A percentile compares a stretch with the other conserved stretches of the same genome.
Conservation (phyloP, 2,888 invertebrate species). For the Pachliopta kotzebuea region DNA sequence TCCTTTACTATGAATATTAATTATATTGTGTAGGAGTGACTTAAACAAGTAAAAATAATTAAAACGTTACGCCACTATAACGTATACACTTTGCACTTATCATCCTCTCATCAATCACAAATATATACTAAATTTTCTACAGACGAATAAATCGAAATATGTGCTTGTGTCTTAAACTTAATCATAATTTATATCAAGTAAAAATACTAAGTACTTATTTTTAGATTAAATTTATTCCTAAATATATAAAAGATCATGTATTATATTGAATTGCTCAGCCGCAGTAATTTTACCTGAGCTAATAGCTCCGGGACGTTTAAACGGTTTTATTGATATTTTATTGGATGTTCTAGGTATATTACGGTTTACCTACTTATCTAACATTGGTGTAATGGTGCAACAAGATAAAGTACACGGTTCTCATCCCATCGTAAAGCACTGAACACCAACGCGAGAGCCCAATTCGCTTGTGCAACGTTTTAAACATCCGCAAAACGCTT, state of each 20-base stretch:
- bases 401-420: conserved; percentile 40
- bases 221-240: too few relatives aligned
- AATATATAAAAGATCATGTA: too few relatives aligned
- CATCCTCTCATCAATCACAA: too few relatives aligned
- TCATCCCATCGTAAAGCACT: conserved; percentile 56
- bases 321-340: too few relatives aligned
- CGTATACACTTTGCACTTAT: neutral
- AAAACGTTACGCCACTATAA: conserved; percentile 6
- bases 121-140: neutral
- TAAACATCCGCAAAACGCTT: conserved; percentile 80
- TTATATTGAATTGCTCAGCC: too few relatives aligned
- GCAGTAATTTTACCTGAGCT: too few relatives aligned
- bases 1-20: conserved; percentile 51
- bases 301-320: too few relatives aligned
- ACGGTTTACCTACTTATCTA: neutral
- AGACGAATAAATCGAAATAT: too few relatives aligned
- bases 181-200: too few relatives aligned
- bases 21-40: conserved; percentile 47
- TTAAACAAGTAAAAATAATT: conserved; percentile 46
- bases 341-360: neutral
- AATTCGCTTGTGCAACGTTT: conserved; percentile 75
- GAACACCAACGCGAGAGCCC: conserved; percentile 71
- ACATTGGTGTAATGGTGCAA: conserved; percentile 47
- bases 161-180: too few relatives aligned
- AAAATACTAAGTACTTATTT: too few relatives aligned